These are phyloP conservation scores for Scylla paramamosain DNA, from an alignment of 1,140 invertebrate species.

Conservation along the genomic window DNA sequence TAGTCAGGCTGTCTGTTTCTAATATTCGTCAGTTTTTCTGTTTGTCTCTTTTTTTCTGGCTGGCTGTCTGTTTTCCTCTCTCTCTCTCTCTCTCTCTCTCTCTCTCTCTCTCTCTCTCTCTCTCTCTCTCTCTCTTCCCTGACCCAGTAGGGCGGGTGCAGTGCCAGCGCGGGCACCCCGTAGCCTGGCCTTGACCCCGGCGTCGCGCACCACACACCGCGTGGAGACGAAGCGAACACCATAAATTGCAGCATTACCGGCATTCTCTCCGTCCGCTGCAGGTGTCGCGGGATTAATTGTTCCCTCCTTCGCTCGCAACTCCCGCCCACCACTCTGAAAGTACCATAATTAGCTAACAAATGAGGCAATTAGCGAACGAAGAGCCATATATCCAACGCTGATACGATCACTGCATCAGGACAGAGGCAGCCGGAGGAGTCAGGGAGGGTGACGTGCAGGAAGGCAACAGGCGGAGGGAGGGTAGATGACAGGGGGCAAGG, in stretches of 20 bases:
- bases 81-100: too few species aligned
- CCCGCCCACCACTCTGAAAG: background rate
- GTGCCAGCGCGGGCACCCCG: background rate
- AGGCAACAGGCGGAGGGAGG: background rate
- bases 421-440: background rate
- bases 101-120: too few species aligned
- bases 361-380: conserved; percentile 46
- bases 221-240: background rate
- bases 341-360: conserved; percentile 55
- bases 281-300: background rate
- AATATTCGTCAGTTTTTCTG: too few species aligned
- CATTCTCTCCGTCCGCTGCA: background rate
- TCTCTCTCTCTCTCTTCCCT: too few species aligned
- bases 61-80: too few species aligned
- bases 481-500: background rate
- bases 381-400: conserved; percentile 39
- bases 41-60: too few species aligned
- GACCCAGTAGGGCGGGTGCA: background rate
- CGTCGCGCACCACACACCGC: background rate
- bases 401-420: conserved; percentile 46
- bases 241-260: background rate
- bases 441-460: conserved; percentile 6
- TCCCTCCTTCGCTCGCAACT: background rate
- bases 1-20: too few species aligned
- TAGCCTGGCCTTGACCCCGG: background rate